phyloP scores from a whole-genome alignment of 2,888 invertebrate species.

The Drosophila fungiperda region DNA sequence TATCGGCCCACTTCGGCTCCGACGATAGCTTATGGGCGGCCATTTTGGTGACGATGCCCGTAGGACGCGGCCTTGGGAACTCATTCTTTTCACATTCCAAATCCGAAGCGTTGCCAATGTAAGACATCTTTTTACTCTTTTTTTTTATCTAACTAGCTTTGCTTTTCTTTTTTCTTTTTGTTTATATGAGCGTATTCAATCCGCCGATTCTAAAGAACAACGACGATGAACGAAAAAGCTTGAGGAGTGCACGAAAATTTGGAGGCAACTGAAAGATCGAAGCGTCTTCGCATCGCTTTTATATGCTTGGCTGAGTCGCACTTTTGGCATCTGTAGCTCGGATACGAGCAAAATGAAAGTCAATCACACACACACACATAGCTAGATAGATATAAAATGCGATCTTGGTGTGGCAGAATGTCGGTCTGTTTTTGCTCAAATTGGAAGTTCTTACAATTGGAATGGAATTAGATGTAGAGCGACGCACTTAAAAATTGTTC shows the following conservation, averaged over 20 bases:
- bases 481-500: conserved; percentile 52
- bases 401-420: conserved; percentile 68
- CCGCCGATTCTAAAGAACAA: conserved; percentile 10
- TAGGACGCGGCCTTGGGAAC: conserved; percentile 73
- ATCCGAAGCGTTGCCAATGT: conserved; percentile 84
- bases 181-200: not conserved
- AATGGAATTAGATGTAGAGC: conserved; percentile 57
- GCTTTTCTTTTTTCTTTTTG: not conserved
- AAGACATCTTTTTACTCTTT: conserved; percentile 76
- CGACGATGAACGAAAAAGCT: conserved; percentile 9
- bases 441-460: conserved; percentile 77
- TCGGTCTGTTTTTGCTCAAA: conserved; percentile 62
- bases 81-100: conserved; percentile 84
- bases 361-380: conserved; percentile 37
- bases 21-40: conserved; percentile 82
- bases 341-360: conserved; percentile 59
- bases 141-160: not conserved
- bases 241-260: conserved; percentile 63
- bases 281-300: conserved; percentile 61
- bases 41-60: conserved; percentile 82
- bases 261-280: conserved; percentile 72
- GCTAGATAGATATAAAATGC: conserved; percentile 3
- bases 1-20: conserved; percentile 83
- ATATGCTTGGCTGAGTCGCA: conserved; percentile 61
- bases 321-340: conserved; percentile 30